Evolutionary conservation across 2,113 vertebrate genomes (phyloP), one percentile per base, ranked within the genome.

Genomic region (Heterochromis multidens): DNA sequence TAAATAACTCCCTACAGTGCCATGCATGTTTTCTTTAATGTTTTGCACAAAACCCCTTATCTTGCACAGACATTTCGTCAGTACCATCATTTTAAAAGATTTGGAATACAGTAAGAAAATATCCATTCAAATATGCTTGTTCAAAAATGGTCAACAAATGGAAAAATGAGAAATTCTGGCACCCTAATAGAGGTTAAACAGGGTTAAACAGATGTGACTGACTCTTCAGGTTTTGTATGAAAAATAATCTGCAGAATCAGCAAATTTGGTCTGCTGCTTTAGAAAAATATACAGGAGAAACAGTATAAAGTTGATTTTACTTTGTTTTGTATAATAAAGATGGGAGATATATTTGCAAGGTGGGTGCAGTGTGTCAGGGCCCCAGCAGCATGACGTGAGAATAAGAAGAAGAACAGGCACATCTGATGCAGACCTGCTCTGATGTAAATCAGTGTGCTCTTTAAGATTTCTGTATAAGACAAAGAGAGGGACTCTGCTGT

Each of bases 401-500:
- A 65, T 1, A 25, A 81, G 70, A 46, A 81, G 70, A 46, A n/a
- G 43, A 84, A 74, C 6, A 11, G 67, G 10, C 17, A 33, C 70
- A 81, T 70, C 87, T 78, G 72, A 88, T 81, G 52, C 25, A 25
- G 8, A 56, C n/a, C 11, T 4, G 19, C 65, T 81, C 59, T 49
- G 78, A 88, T 88, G 49, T 16, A 11, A 54, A 84, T 88, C 86
- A 70, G 29, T 31, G 58, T 17, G 82, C 46, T 49, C 57, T 82
- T 33, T 79, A 49, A 79, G 76, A 79, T 79, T 56, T 40, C 19
- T 56, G 17, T 29, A 4, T 57, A 62, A 31, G 77, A 86, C 80
- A 67, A 77, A 57, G 29, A 59, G 72, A 77, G 27, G 60, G 31
- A 5, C 58, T 87, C 58, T 33, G 76, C 65, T 59, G 74, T 35